Conservation (phyloP, 1,140 invertebrate species). For the Anagrus nilaparvatae region DNA sequence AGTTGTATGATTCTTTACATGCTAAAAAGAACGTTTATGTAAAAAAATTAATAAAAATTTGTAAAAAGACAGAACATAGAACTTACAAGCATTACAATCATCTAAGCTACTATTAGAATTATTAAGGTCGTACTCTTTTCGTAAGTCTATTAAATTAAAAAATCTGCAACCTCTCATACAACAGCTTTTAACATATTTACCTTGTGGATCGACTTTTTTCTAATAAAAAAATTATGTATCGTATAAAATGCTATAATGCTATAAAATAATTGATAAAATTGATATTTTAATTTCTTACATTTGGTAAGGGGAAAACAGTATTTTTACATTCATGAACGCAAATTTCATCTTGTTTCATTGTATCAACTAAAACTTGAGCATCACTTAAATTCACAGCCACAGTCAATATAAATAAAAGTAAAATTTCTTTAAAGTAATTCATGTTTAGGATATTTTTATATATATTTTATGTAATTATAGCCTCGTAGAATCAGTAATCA, state of each 20-base stretch:
- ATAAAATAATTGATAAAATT: slow-evolving; percentile 5
- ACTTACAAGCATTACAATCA: slow-evolving; percentile 34
- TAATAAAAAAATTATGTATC: slow-evolving; percentile 15
- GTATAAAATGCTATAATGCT: background rate
- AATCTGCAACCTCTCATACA: slow-evolving; percentile 39
- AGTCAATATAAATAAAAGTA: too few species aligned
- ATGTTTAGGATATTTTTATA: too few species aligned
- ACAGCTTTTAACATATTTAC: slow-evolving; percentile 30
- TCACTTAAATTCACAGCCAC: too few species aligned
- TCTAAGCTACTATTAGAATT: slow-evolving; percentile 31
- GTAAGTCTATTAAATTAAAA: slow-evolving; percentile 34
- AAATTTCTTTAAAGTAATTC: too few species aligned
- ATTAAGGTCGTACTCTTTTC: slow-evolving; percentile 16
- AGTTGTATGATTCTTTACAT: slow-evolving; percentile 35
- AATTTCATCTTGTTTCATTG: slow-evolving; percentile 26
- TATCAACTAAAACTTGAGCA: slow-evolving; percentile 24
- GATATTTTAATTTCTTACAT: slow-evolving; percentile 15
- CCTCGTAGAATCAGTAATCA: too few species aligned
- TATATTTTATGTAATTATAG: too few species aligned
- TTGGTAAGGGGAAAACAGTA: slow-evolving; percentile 17
- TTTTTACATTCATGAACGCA: slow-evolving; percentile 33
- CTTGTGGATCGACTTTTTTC: slow-evolving; percentile 16
- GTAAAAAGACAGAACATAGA: background rate
- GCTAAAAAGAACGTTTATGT: slow-evolving; percentile 23
- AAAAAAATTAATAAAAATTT: slow-evolving; percentile 2